A percentile compares a stretch with the other conserved stretches of the same genome.
Conservation (phyloP, 2,888 invertebrate species). For the Timandra comae region DNA sequence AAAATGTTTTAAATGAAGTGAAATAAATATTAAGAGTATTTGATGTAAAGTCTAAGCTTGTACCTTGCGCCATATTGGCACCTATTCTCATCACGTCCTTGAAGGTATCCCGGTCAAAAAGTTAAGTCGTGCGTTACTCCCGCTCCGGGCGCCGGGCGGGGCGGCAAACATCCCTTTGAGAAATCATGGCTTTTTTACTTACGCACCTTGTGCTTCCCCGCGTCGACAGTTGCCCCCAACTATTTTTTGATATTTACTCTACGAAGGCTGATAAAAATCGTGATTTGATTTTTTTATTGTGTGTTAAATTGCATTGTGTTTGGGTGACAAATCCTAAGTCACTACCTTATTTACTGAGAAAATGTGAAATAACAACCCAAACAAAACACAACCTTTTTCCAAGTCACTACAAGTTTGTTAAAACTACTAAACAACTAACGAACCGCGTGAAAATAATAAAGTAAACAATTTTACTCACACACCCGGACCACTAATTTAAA, state of each 20-base stretch:
- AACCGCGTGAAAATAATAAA: slow-evolving; percentile 23
- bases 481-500: slow-evolving; percentile 57
- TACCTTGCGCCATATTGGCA: slow-evolving; percentile 22
- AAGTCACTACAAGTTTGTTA: background rate
- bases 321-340: too few species aligned
- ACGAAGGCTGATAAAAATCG: too few species aligned
- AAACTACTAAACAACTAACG: slow-evolving; percentile 7
- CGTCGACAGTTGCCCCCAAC: slow-evolving; percentile 25
- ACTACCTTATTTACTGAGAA: background rate
- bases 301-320: too few species aligned
- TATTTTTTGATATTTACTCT: slow-evolving; percentile 23
- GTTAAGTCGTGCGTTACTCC: slow-evolving; percentile 64
- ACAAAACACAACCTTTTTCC: background rate
- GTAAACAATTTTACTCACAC: slow-evolving; percentile 27
- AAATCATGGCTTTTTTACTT: slow-evolving; percentile 66
- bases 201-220: slow-evolving; percentile 27
- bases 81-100: slow-evolving; percentile 61
- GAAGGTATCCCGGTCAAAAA: slow-evolving; percentile 72
- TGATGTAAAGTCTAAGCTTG: slow-evolving; percentile 7
- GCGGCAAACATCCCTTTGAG: slow-evolving; percentile 64
- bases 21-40: too few species aligned
- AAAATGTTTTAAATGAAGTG: too few species aligned
- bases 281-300: too few species aligned
- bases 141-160: slow-evolving; percentile 9
- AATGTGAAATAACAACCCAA: background rate